Percentiles rank a stretch among this genome's conserved stretches.
Conservation (phyloP, 1,140 invertebrate genomes). For the Halyomorpha halys region DNA sequence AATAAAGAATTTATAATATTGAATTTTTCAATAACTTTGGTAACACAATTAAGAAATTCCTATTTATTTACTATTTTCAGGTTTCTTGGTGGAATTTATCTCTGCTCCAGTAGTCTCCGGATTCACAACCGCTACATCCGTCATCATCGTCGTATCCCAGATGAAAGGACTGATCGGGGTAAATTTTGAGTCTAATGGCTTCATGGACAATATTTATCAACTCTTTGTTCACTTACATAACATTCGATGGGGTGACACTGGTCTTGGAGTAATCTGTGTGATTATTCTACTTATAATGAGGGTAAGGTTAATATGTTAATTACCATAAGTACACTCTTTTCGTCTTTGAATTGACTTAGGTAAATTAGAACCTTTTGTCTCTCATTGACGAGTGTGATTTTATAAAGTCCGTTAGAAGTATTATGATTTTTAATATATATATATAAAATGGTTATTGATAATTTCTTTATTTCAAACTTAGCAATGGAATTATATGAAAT, state of each 20-base stretch:
- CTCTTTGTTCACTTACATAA: constrained; percentile 47
- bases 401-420: too few relatives aligned
- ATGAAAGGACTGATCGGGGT: constrained; percentile 73
- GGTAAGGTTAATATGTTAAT: too few relatives aligned
- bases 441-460: too few relatives aligned
- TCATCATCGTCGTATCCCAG: constrained; percentile 84
- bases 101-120: constrained; percentile 83
- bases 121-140: constrained; percentile 84
- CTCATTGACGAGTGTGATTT: too few relatives aligned
- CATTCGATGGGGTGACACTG: constrained; percentile 46
- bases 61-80: constrained; percentile 40
- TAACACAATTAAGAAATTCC: neutral
- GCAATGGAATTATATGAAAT: too few relatives aligned
- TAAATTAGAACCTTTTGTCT: too few relatives aligned
- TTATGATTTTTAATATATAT: too few relatives aligned
- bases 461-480: too few relatives aligned
- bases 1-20: too few relatives aligned
- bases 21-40: neutral
- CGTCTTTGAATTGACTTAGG: too few relatives aligned
- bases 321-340: too few relatives aligned
- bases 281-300: constrained; percentile 50
- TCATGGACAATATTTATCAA: constrained; percentile 47
- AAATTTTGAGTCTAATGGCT: constrained; percentile 48
- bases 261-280: constrained; percentile 54
- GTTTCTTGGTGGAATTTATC: constrained; percentile 88